A percentile compares a stretch with the other conserved stretches of the same genome.
Conservation (phyloP, 2,797 vertebrate species). For the Silurus lanzhouensis region DNA sequence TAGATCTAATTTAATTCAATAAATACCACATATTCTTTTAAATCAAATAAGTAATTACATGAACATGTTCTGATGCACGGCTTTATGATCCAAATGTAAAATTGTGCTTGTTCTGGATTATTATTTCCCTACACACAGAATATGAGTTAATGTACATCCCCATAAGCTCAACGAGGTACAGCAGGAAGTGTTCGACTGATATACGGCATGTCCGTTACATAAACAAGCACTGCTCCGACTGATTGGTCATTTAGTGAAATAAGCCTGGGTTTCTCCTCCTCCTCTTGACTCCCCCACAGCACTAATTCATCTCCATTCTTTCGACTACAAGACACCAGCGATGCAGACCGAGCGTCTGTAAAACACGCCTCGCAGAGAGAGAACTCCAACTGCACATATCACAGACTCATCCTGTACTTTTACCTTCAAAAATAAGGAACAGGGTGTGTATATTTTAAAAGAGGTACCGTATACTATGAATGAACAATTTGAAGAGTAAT, state of each 20-base stretch:
- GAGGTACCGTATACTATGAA: too few species aligned
- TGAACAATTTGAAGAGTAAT: too few species aligned
- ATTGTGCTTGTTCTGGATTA: neutral
- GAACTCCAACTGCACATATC: too few species aligned
- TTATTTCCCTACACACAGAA: neutral
- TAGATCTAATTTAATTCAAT: too few species aligned
- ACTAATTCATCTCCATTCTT: conserved; percentile 46
- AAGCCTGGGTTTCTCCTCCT: conserved; percentile 50
- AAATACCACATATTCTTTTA: too few species aligned
- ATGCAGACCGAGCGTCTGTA: conserved; percentile 5
- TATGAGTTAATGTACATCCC: neutral
- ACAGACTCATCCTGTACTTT: neutral
- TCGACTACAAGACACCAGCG: conserved; percentile 25
- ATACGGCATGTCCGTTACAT: conserved; percentile 7
- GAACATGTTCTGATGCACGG: too few species aligned
- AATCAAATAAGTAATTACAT: too few species aligned
- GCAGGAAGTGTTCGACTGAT: neutral
- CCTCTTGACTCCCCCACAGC: conserved; percentile 34
- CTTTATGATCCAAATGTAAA: neutral
- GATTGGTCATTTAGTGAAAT: conserved; percentile 42
- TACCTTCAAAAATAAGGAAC: neutral
- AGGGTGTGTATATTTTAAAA: too few species aligned
- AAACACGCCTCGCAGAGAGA: conserved; percentile 1
- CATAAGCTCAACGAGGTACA: neutral
- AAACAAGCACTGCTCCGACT: conserved; percentile 13